Conservation (phyloP, 2,888 invertebrate genomes). For the Chymomyza amoena region DNA sequence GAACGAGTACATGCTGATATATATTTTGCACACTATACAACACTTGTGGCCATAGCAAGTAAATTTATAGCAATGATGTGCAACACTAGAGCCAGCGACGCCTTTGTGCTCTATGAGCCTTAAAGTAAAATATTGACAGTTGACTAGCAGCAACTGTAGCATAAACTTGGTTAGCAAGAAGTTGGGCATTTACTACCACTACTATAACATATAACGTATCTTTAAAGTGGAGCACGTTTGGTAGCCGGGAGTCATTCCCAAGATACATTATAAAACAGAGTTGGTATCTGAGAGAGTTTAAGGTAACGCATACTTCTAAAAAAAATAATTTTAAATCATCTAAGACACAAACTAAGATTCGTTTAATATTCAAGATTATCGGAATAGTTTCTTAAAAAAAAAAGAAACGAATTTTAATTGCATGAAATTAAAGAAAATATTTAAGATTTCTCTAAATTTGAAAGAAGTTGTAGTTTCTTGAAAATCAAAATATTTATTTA, state of each 20-base stretch:
- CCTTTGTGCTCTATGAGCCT: constrained; percentile 42
- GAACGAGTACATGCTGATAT: background rate
- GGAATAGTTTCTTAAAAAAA: too few relatives aligned
- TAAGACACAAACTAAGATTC: too few relatives aligned
- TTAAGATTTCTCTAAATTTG: too few relatives aligned
- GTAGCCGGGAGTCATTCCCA: constrained; percentile 15
- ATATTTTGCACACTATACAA: constrained; percentile 20
- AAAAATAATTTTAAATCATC: too few relatives aligned
- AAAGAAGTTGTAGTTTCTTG: too few relatives aligned
- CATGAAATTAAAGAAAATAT: too few relatives aligned
- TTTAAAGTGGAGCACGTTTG: background rate
- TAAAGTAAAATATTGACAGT: constrained; percentile 73
- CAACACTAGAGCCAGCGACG: constrained; percentile 1
- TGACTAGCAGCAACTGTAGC: constrained; percentile 64
- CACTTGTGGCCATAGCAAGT: constrained; percentile 37
- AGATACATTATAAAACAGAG: background rate
- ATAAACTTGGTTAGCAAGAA: constrained; percentile 43
- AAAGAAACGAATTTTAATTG: too few relatives aligned
- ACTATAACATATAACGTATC: background rate
- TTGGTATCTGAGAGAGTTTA: too few relatives aligned
- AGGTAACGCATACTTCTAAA: too few relatives aligned
- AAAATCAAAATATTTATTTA: too few relatives aligned
- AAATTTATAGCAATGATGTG: constrained; percentile 73
- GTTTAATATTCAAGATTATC: too few relatives aligned
- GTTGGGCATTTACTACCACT: constrained; percentile 2